Evolutionary conservation across 2,113 vertebrate genomes (phyloP).

Genomic region (Thalassoma bifasciatum): DNA sequence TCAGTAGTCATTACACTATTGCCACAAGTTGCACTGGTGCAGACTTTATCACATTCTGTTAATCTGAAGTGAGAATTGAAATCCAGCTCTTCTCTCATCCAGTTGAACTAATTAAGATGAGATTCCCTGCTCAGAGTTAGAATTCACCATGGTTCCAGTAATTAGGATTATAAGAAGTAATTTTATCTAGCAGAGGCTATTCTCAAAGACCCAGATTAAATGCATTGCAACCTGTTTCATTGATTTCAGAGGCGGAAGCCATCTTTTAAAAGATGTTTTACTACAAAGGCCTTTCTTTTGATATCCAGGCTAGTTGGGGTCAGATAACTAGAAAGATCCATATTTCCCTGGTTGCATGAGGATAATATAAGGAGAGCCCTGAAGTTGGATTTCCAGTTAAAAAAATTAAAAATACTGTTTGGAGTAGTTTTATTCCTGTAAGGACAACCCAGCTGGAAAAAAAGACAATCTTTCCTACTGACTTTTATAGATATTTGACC

Average conservation of each 20-base stretch:
- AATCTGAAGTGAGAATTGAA: conserved; percentile 54
- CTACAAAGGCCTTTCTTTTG: neutral
- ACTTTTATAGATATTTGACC: neutral
- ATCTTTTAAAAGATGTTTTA: neutral
- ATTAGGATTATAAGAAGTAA: conserved; percentile 58
- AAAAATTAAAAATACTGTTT: too few relatives aligned
- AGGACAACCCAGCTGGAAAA: neutral
- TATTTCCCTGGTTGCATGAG: neutral
- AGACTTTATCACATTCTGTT: conserved; percentile 35
- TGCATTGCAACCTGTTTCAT: conserved; percentile 2
- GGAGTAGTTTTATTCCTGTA: too few relatives aligned
- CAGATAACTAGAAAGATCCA: neutral
- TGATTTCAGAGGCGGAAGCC: neutral
- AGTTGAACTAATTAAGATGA: conserved; percentile 65
- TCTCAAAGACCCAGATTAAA: conserved; percentile 36
- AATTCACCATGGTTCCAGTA: conserved; percentile 44
- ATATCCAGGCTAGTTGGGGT: neutral
- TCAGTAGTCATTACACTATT: conserved; percentile 5
- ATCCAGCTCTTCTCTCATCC: conserved; percentile 40
- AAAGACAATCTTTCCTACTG: neutral
- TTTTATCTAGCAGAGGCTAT: conserved; percentile 48
- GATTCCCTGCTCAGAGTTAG: conserved; percentile 44
- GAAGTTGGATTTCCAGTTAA: too few relatives aligned
- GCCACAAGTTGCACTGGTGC: conserved; percentile 15
- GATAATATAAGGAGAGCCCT: neutral